Evolutionary conservation across 1,140 invertebrate species (phyloP).

Genomic region (Euura lappo): DNA sequence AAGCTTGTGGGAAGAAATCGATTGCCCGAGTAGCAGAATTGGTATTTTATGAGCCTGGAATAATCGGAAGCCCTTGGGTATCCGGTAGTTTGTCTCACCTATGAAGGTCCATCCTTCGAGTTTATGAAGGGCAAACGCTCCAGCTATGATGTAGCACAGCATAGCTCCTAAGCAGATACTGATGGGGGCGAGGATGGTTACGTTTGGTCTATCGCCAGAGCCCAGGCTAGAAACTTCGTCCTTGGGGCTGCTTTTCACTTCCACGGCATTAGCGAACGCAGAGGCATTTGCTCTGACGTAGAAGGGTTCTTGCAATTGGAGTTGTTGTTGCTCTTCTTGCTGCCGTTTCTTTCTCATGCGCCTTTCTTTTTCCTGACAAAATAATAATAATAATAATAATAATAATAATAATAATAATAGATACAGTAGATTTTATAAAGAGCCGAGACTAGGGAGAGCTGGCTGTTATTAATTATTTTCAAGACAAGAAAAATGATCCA

Average conservation of each 20-base stretch:
- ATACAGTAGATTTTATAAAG: no score
- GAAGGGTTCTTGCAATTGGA: conserved; percentile 78
- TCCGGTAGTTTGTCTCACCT: conserved; percentile 34
- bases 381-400: background rate
- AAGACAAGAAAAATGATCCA: no score
- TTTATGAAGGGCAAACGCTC: conserved; percentile 86
- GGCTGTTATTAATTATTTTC: no score
- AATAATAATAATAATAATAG: background rate
- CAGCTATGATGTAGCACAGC: conserved; percentile 84
- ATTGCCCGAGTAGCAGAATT: no score
- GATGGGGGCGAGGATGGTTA: conserved; percentile 79
- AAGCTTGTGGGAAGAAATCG: no score
- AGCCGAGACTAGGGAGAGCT: no score
- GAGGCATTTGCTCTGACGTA: conserved; percentile 79
- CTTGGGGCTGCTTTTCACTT: conserved; percentile 71
- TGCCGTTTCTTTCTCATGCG: conserved; percentile 79
- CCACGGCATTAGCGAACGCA: conserved; percentile 73
- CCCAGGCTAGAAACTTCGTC: conserved; percentile 56
- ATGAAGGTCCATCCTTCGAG: conserved; percentile 87
- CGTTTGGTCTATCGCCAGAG: conserved; percentile 66
- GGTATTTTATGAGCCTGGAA: no score
- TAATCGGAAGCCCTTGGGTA: no score
- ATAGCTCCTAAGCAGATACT: conserved; percentile 79
- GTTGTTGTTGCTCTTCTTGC: conserved; percentile 67
- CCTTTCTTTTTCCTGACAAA: conserved; percentile 69